Evolutionary conservation across 2,888 invertebrate species (phyloP), one percentile per base, ranked within the genome.

Genomic region (Leptogaster cylindrica): DNA sequence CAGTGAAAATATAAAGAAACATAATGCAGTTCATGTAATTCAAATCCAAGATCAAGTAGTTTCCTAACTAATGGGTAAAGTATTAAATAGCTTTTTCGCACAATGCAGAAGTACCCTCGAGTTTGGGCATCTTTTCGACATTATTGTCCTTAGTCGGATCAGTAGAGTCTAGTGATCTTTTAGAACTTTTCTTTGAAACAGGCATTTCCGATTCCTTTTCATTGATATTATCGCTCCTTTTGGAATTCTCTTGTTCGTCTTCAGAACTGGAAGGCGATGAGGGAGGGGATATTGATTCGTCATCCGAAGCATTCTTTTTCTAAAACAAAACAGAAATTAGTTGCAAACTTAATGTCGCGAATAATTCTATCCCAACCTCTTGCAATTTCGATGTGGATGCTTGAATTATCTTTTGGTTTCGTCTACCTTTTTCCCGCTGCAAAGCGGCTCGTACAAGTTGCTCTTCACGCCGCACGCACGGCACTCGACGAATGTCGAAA

Each of bases 401-500:
- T 3, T 46, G n/a, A n/a, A n/a, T n/a, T n/a, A n/a, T n/a, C n/a
- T n/a, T n/a, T n/a, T n/a, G 46, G 10, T 10, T 46, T 10, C 46
- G 46, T 23, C 46, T 25, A 23, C 16, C 25, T 10, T 23, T 25
- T n/a, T n/a, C n/a, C n/a, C n/a, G n/a, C n/a, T n/a, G n/a, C 3
- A 7, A 20, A 12, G 7, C 16, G 5, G 25, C 25, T 16, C 20
- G 16, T 18, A 12, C 25, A 1, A 48, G 41, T 31, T 33, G 14
- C 39, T 39, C 69, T 50, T 66, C 63, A n/a, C n/a, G n/a, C n/a
- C n/a, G n/a, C n/a, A n/a, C n/a, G n/a, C n/a, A n/a, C 18, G 68
- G 69, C 0, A 84, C 83, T 65, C 84, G 76, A 31, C 83, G 76
- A 66, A 82, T 80, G 73, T 84, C 84, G 75, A 84, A 84, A 73